Evolutionary conservation across 1,140 invertebrate species (phyloP), one percentile per base, ranked within the genome.

Genomic region (Hirudo medicinalis): DNA sequence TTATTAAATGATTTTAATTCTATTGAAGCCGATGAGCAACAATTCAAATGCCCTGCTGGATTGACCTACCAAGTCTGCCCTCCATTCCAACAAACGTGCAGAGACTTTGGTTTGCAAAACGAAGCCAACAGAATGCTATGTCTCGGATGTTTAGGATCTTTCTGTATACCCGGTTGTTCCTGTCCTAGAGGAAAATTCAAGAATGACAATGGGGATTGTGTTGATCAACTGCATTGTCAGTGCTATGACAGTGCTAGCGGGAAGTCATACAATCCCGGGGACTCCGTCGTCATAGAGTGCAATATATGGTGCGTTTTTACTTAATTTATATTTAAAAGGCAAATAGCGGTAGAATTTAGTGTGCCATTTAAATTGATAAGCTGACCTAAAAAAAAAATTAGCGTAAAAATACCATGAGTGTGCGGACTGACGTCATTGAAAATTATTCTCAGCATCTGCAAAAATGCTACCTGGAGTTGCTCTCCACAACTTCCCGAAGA

Each of bases 361-460:
- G 54, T 63, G 22, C 9, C 11, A 63, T 63, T 22, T 63, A 63
- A 63, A 22, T 0, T 11, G 29, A 11, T n/a, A 11, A 11, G 19
- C 57, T 11, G 4, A 63, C 9, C 29, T 63, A 19, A 8, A 22
- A 25, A 63, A 13, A 0, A 19, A 25, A 32, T 25, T 63, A n/a
- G 9, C 20, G 54, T 57, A 20, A 22, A 63, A 25, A 63, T 63
- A 11, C 11, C 57, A n/a, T 63, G 19, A 11, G 6, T 15, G 2
- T n/a, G n/a, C n/a, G n/a, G n/a, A n/a, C 19, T 22, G 57, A 1
- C 2, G 11, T 13, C 29, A 63, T 60, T 22, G n/a, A 15, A 63
- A 63, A 63, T 25, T n/a, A 11, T 63, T 63, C 19, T 63, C 57
- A 63, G 57, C 57, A n/a, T 32, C 57, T 63, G 57, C 57, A 63